These are phyloP conservation scores for Rhagoletis pomonella DNA, from an alignment of 1,140 invertebrate species.

Conservation along the genomic window DNA sequence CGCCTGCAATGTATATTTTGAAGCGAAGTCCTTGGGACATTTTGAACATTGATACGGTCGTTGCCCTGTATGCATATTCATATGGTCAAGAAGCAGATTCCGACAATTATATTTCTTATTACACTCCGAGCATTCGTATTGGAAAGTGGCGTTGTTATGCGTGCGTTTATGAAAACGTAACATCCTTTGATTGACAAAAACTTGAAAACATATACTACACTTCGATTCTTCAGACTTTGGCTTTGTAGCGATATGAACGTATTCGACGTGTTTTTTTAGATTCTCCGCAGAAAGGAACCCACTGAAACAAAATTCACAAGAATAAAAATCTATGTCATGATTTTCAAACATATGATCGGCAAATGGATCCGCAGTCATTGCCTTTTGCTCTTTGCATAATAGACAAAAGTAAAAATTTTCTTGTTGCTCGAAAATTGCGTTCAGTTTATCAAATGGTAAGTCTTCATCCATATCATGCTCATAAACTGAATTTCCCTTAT, in stretches of 20 bases:
- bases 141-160: constrained; percentile 79
- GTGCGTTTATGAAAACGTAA: constrained; percentile 80
- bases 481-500: neutral
- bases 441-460: neutral
- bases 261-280: constrained; percentile 80
- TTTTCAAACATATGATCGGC: constrained; percentile 78
- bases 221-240: constrained; percentile 72
- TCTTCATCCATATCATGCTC: neutral
- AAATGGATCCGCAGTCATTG: constrained; percentile 77
- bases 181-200: constrained; percentile 79
- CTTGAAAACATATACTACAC: constrained; percentile 80
- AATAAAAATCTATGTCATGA: constrained; percentile 80
- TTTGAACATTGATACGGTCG: constrained; percentile 80
- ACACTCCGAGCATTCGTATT: constrained; percentile 80
- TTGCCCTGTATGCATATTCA: constrained; percentile 81
- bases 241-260: constrained; percentile 80
- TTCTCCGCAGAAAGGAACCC: constrained; percentile 80
- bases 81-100: constrained; percentile 82
- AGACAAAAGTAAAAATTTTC: constrained; percentile 46
- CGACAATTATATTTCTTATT: constrained; percentile 81
- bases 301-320: constrained; percentile 83
- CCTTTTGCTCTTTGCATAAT: constrained; percentile 43
- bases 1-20: constrained; percentile 85
- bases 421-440: constrained; percentile 35
- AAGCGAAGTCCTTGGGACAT: constrained; percentile 85